Percentiles rank a stretch among this genome's conserved stretches.
Conservation (phyloP, 2,888 invertebrate species). For the Apamea monoglypha region DNA sequence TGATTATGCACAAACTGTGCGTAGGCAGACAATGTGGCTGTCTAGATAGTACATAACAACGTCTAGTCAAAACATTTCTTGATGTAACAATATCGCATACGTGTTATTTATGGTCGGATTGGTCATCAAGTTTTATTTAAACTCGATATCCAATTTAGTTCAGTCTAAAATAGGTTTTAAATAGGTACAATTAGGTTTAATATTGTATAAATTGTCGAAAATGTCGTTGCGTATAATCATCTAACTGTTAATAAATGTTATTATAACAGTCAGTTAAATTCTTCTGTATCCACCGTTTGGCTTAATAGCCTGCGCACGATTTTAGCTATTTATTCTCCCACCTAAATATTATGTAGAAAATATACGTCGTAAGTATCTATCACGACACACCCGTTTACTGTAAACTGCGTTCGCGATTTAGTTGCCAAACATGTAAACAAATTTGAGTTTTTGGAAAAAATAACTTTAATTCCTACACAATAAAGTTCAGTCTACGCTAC, state of each 20-base stretch:
- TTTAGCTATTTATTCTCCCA: neutral
- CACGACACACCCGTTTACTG: neutral
- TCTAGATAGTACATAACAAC: conserved; percentile 22
- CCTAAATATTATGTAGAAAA: neutral
- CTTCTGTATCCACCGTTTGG: neutral
- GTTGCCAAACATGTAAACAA: too few relatives aligned
- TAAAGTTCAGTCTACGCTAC: too few relatives aligned
- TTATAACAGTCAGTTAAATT: conserved; percentile 21
- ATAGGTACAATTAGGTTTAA: neutral
- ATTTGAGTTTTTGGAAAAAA: too few relatives aligned
- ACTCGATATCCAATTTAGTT: neutral
- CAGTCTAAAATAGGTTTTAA: conserved; percentile 11
- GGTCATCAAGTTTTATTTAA: neutral
- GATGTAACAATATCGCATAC: conserved; percentile 22
- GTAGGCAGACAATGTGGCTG: conserved; percentile 30
- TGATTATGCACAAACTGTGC: conserved; percentile 21
- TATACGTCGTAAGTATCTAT: neutral
- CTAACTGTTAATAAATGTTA: conserved; percentile 31
- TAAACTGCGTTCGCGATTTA: neutral
- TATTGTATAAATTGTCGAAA: neutral
- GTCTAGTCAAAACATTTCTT: conserved; percentile 51
- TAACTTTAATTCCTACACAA: too few relatives aligned
- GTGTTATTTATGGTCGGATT: conserved; percentile 5
- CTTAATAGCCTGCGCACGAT: conserved; percentile 34
- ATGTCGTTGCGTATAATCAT: neutral